Conservation (phyloP, 1,140 invertebrate species). For the Leptopilina boulardi region DNA sequence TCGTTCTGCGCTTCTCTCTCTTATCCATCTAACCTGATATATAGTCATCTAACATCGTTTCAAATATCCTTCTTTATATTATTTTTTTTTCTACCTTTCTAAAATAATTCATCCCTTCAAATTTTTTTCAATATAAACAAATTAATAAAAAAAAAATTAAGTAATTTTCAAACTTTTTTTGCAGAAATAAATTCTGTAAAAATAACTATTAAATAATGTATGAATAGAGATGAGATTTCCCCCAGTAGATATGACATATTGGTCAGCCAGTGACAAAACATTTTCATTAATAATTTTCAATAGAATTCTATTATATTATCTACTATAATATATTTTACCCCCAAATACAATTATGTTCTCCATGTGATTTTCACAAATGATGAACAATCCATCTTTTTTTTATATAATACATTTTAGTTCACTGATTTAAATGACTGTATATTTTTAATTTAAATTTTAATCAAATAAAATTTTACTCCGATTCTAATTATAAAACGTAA, state of each 20-base stretch:
- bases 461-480: too few species aligned
- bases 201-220: background rate
- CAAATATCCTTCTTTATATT: background rate
- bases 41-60: background rate
- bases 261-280: constrained; percentile 35
- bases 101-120: background rate
- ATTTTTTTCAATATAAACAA: background rate
- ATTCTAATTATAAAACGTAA: too few species aligned
- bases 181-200: too few species aligned
- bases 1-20: constrained; percentile 39
- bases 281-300: constrained; percentile 47
- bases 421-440: background rate
- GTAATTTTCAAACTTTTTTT: background rate
- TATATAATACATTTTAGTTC: background rate
- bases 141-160: background rate
- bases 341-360: background rate
- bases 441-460: too few species aligned
- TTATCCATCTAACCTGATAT: background rate
- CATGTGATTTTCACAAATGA: background rate
- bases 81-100: background rate
- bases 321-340: background rate
- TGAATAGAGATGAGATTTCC: background rate
- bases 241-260: constrained; percentile 3
- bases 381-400: background rate
- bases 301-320: background rate